Base-by-base conservation (phyloP, 2,113 vertebrate species). In the Ptilonorhynchus violaceus region DNA sequence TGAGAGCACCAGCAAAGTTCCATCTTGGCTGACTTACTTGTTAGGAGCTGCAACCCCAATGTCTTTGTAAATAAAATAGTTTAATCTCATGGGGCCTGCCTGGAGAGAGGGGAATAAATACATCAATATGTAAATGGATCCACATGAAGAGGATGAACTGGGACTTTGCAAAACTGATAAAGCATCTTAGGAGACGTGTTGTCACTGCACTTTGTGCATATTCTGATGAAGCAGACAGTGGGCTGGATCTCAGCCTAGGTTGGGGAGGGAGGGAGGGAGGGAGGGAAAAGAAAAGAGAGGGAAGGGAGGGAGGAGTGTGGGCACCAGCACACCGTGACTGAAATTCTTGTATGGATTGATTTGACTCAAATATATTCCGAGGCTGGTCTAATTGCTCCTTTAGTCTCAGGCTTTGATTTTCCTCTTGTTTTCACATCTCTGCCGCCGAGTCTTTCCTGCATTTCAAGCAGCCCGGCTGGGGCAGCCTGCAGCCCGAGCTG, bases 91-190 rank as follows among this genome's bases (percentile, higher is more conserved):
- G 96, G 95, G 96, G 67, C 75, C 66, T 72, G 94, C 78, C 64
- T 93, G 72, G 63, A 91, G 85, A 95, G 83, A 96, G 84, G 46
- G 6, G 31, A 96, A 96, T 93, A 94, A 96, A 95, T 97, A 87
- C 95, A 96, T 97, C 97, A 96, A 85, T 94, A 98, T 97, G 94
- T 91, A 98, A 98, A 98, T 97, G 95, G 96, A 85, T 76, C 95
- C 53, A 35, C 60, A 25, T 78, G 89, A 82, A 67, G 64, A 63
- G 60, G 58, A 87, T 93, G 84, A 76, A 42, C 88, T 64, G 85
- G 91, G 97, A 96, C 95, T 96, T 96, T 91, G 94, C 88, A 92
- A 94, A 97, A 88, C 94, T 90, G 95, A 97, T 96, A 92, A 96
- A 96, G 88, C 85, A 70, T 96, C 92, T 94, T 89, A 30, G 85